Percentiles rank a stretch among this genome's conserved stretches.
phyloP scores from a whole-genome alignment of 2,797 vertebrate genomes.

The Vespertilio murinus region DNA sequence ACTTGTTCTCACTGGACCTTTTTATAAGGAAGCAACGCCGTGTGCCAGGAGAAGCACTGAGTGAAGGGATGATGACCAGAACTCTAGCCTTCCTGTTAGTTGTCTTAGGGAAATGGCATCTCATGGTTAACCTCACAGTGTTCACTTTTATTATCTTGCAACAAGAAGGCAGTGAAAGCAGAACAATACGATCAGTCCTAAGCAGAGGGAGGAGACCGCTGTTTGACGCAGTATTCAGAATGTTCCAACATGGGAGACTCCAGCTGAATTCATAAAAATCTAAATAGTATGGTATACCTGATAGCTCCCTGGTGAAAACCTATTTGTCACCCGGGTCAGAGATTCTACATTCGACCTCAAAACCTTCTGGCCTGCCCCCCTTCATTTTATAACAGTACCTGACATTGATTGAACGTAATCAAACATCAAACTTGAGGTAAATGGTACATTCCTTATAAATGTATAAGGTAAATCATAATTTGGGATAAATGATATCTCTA shows the following conservation, averaged over 20 bases:
- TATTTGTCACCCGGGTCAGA: neutral
- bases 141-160: neutral
- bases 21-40: neutral
- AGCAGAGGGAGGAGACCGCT: neutral
- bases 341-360: neutral
- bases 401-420: neutral
- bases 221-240: neutral
- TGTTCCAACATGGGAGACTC: neutral
- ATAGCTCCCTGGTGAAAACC: neutral
- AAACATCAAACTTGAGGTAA: neutral
- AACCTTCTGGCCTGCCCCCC: neutral
- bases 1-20: conserved; percentile 38
- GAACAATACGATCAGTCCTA: neutral
- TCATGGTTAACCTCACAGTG: neutral
- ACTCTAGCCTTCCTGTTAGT: neutral
- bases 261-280: neutral
- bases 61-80: neutral
- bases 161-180: neutral
- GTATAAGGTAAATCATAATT: neutral
- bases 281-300: neutral
- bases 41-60: neutral
- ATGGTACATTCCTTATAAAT: neutral
- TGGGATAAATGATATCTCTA: neutral
- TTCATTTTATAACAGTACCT: neutral
- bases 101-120: neutral